phyloP scores from a whole-genome alignment of 2,113 vertebrate genomes.

The Pachycephala philippinensis region DNA sequence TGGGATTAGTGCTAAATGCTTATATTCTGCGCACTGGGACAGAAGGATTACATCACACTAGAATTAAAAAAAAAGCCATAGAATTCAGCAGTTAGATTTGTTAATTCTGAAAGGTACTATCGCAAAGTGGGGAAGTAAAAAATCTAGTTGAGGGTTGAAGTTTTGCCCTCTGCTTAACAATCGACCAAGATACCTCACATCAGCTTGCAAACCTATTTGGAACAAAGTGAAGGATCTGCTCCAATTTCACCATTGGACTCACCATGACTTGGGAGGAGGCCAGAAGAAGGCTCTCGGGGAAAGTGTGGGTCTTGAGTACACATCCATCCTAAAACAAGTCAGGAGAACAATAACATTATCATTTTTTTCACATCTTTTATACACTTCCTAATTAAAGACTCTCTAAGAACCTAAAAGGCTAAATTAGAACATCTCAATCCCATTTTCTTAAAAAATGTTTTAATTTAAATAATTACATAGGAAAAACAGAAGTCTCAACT shows the following conservation, averaged over 20 bases:
- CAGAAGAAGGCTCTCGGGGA: background rate
- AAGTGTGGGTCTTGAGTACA: background rate
- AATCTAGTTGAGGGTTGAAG: background rate
- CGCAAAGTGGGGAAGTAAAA: background rate
- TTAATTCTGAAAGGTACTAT: background rate
- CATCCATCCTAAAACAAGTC: background rate
- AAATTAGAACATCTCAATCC: background rate
- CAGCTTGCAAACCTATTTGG: background rate
- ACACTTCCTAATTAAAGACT: background rate
- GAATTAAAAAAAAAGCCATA: background rate
- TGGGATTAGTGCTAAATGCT: background rate
- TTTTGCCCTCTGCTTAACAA: background rate
- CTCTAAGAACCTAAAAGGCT: background rate
- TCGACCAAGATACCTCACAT: background rate
- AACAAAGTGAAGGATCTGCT: background rate
- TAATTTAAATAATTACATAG: background rate
- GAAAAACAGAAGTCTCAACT: background rate
- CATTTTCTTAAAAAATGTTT: background rate
- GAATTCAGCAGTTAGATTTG: background rate
- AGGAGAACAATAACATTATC: background rate
- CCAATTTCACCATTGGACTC: background rate
- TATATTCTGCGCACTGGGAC: background rate
- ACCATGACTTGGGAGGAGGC: background rate
- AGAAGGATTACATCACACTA: background rate
- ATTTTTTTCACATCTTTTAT: background rate